Conservation (phyloP, 2,888 invertebrate species). For the Morpho deidamia region DNA sequence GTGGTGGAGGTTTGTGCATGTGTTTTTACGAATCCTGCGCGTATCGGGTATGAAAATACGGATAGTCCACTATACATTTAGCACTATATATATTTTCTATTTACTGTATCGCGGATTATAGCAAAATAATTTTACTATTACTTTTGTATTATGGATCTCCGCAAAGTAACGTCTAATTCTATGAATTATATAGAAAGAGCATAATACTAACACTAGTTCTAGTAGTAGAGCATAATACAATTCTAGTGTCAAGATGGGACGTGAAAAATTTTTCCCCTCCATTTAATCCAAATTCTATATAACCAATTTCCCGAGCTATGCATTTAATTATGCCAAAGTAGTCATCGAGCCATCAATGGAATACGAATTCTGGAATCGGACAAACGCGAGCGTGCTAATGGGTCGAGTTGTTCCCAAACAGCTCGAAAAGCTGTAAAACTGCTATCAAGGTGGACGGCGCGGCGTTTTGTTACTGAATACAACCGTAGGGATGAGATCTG, state of each 20-base stretch:
- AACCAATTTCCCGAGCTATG: constrained; percentile 12
- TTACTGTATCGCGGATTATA: too few relatives aligned
- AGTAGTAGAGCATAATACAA: too few relatives aligned
- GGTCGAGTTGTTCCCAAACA: constrained; percentile 34
- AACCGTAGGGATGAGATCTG: constrained; percentile 35
- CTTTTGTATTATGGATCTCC: too few relatives aligned
- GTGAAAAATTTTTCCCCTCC: too few relatives aligned
- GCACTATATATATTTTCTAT: too few relatives aligned
- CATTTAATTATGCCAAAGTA: constrained; percentile 29
- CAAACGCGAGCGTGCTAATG: constrained; percentile 34
- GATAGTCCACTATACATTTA: too few relatives aligned
- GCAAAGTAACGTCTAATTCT: too few relatives aligned
- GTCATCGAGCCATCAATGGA: constrained; percentile 26
- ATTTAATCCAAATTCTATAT: background rate
- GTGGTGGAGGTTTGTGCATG: too few relatives aligned
- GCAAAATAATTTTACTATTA: too few relatives aligned
- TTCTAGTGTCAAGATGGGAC: too few relatives aligned
- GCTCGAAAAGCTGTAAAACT: constrained; percentile 43
- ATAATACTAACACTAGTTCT: background rate
- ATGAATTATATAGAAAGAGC: background rate
- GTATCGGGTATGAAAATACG: too few relatives aligned
- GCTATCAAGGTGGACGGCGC: constrained; percentile 63
- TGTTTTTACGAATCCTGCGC: too few relatives aligned
- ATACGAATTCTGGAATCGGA: constrained; percentile 28
- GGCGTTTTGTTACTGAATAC: constrained; percentile 40